Evolutionary conservation across 2,888 invertebrate species (phyloP).

Genomic region (Dolomedes plantarius): DNA sequence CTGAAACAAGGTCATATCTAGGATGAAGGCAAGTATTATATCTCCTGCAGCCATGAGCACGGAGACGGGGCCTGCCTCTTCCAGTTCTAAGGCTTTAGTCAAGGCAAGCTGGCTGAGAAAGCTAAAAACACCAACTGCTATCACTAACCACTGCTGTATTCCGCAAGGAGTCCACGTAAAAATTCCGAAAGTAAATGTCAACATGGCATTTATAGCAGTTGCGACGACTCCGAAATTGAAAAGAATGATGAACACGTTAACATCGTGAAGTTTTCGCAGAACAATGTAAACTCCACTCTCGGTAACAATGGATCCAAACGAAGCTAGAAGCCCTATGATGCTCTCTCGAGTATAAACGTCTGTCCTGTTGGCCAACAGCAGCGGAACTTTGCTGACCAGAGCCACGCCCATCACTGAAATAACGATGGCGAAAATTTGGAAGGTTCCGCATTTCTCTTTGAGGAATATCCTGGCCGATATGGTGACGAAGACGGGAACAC

Average conservation of each 20-base stretch:
- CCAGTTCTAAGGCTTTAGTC: constrained; percentile 90
- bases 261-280: constrained; percentile 86
- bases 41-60: constrained; percentile 89
- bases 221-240: constrained; percentile 89
- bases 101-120: constrained; percentile 79
- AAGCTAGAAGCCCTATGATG: constrained; percentile 88
- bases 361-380: constrained; percentile 80
- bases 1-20: constrained; percentile 91
- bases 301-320: constrained; percentile 89
- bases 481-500: constrained; percentile 93
- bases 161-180: constrained; percentile 90
- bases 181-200: constrained; percentile 84
- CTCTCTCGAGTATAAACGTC: constrained; percentile 56
- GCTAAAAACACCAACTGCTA: constrained; percentile 76
- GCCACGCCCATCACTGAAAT: constrained; percentile 90
- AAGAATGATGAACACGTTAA: constrained; percentile 94
- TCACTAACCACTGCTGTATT: constrained; percentile 86
- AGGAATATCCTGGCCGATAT: constrained; percentile 81
- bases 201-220: constrained; percentile 81
- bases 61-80: constrained; percentile 95
- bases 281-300: constrained; percentile 92
- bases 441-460: constrained; percentile 90
- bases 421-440: constrained; percentile 88
- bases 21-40: constrained; percentile 93
- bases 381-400: constrained; percentile 90